Conservation (phyloP, 2,113 vertebrate genomes). For the Sigmodon hispidus region DNA sequence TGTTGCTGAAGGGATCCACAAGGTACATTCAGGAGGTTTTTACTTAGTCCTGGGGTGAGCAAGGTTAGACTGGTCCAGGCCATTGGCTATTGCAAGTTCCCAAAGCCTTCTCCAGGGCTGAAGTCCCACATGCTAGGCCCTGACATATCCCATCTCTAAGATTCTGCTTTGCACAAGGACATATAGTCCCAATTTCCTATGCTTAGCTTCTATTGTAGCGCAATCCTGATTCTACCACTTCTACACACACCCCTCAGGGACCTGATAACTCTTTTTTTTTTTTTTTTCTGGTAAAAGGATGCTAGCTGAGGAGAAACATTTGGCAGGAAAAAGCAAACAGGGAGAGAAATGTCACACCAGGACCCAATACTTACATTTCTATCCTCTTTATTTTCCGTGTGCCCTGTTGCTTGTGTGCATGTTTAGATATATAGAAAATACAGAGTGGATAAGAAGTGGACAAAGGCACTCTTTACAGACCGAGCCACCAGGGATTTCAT, state of each 20-base stretch:
- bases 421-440: constrained; percentile 70
- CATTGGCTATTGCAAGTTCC: neutral
- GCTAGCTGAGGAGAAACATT: constrained; percentile 21
- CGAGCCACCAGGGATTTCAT: constrained; percentile 80
- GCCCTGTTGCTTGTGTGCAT: constrained; percentile 81
- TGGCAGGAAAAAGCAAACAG: constrained; percentile 58
- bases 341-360: constrained; percentile 81
- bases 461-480: constrained; percentile 79
- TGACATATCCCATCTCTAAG: neutral
- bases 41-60: neutral
- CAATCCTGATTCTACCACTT: constrained; percentile 23
- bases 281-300: neutral
- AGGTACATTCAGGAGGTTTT: neutral
- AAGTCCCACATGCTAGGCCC: neutral
- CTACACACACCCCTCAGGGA: neutral
- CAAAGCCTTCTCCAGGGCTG: constrained; percentile 21
- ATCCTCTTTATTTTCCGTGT: constrained; percentile 86
- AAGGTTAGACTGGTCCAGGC: constrained; percentile 4
- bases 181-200: constrained; percentile 11
- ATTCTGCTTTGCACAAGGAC: neutral
- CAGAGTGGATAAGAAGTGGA: constrained; percentile 69
- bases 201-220: neutral
- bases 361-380: constrained; percentile 80
- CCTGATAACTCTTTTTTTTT: constrained; percentile 11
- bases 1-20: neutral